Evolutionary conservation across 2,888 invertebrate species (phyloP), one percentile per base, ranked within the genome.

Genomic region (Ochropacha duplaris): DNA sequence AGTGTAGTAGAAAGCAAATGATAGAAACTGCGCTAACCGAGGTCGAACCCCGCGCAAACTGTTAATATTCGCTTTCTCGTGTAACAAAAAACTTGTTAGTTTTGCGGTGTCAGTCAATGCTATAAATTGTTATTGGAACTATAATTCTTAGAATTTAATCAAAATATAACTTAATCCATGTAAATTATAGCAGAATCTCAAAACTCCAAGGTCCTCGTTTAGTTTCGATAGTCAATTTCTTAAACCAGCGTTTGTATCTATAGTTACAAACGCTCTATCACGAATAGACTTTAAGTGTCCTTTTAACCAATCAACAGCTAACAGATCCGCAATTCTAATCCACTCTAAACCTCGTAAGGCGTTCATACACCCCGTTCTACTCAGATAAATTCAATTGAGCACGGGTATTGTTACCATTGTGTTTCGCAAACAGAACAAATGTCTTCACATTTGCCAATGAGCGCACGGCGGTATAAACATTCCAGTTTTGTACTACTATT

Each of bases 61-160:
- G 66, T 73, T 78, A 84, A 81, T 81, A 74, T 76, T 68, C 68
- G 77, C 74, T 78, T 84, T 84, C 84, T 78, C 83, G 82, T 76
- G 71, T 73, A n/a, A 71, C 74, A 83, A 80, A 81, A 80, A 84
- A 76, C 81, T 77, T 74, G 76, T 77, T 76, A 76, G 74, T 69
- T 66, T 68, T 71, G 16, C 19, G 39, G n/a, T 39, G 39, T 39
- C 39, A 39, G 44, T 44, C 44, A 19, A 44, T 44, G 6, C 16
- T 39, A 39, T 8, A 39, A 16, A 39, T 16, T 39, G 1, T 19
- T 9, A 44, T 44, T 19, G 9, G 44, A 44, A 44, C n/a, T n/a
- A n/a, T n/a, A n/a, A n/a, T n/a, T n/a, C n/a, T n/a, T n/a, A n/a
- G 16, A 6, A 39, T n/a, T 36, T n/a, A n/a, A 36, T n/a, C 14